Evolutionary conservation across 2,888 invertebrate species (phyloP), one percentile per base, ranked within the genome.

Genomic region (Hesperia comma): DNA sequence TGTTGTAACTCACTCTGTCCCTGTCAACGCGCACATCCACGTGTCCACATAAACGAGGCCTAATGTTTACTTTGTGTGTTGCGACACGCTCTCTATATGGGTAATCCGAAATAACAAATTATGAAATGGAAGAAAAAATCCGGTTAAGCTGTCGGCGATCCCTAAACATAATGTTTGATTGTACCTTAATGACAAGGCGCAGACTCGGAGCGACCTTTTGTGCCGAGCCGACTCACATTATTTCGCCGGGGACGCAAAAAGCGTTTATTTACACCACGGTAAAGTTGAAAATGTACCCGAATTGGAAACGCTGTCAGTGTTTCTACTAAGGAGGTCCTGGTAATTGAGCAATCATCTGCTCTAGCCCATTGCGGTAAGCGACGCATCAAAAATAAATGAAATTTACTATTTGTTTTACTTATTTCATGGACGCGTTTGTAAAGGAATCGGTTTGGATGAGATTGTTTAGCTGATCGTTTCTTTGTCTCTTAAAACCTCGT

Each of bases 281-380:
- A 91, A 84, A 85, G 90, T 88, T 76, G 80, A 86, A 81, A 87
- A 83, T 90, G 76, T 78, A 72, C 75, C 76, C 74, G 74, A 68
- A 75, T 75, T 74, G 68, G 71, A 73, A 75, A 80, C n/a, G 26
- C 78, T 81, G 83, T 82, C 86, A 86, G 83, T 86, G 84, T 82
- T 83, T 90, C 91, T 83, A 88, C 92, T 91, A 91, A 91, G 91
- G 91, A 92, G 92, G 92, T 92, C 92, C 87, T 85, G 82, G 88
- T 92, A 91, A 92, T 92, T 91, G 92, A 92, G 91, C 92, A 92
- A 92, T 92, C 88, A 90, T 90, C 88, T 90, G 86, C 88, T 90
- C 90, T 88, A 90, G 86, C 80, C 86, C 81, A 83, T 84, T 92
- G 92, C 83, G 92, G 92, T 92, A 85, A 90, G 87, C 89, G 82